These are phyloP conservation scores for Micromys minutus DNA, from an alignment of 2,113 vertebrate species.

Conservation along the genomic window DNA sequence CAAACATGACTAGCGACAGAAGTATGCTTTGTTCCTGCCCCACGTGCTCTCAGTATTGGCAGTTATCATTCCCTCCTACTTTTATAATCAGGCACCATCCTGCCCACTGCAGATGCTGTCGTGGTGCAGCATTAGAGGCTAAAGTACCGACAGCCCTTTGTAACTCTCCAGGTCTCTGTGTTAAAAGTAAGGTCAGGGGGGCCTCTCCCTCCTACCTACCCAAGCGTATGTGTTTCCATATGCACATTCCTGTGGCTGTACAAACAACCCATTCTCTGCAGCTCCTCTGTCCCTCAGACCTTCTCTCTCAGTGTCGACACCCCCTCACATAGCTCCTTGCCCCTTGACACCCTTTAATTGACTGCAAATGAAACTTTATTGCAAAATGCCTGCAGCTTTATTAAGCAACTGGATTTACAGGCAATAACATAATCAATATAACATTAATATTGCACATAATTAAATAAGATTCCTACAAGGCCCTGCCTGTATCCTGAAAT, in stretches of 20 bases:
- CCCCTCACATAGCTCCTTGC: constrained; percentile 53
- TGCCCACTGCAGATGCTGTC: constrained; percentile 78
- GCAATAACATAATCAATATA: constrained; percentile 87
- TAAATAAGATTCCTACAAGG: constrained; percentile 83
- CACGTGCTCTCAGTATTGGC: constrained; percentile 91
- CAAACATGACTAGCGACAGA: constrained; percentile 91
- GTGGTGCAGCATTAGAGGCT: constrained; percentile 64
- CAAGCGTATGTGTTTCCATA: accelerated
- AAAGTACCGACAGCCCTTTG: constrained; percentile 73
- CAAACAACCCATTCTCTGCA: background rate
- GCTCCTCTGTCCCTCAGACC: background rate
- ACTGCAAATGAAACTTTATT: constrained; percentile 84
- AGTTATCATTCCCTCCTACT: constrained; percentile 86
- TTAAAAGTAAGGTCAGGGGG: constrained; percentile 63
- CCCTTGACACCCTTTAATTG: constrained; percentile 82
- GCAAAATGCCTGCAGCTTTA: constrained; percentile 85
- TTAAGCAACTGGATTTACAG: constrained; percentile 85
- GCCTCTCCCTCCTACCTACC: background rate
- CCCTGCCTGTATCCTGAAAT: constrained; percentile 78
- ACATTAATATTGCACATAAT: constrained; percentile 86
- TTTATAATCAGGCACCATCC: constrained; percentile 83
- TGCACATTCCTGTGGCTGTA: background rate
- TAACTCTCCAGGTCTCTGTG: constrained; percentile 61
- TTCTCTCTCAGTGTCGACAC: constrained; percentile 3
- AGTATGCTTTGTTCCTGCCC: constrained; percentile 93